Evolutionary conservation across 2,113 vertebrate genomes (phyloP).

Genomic region (Pseudonaja textilis): DNA sequence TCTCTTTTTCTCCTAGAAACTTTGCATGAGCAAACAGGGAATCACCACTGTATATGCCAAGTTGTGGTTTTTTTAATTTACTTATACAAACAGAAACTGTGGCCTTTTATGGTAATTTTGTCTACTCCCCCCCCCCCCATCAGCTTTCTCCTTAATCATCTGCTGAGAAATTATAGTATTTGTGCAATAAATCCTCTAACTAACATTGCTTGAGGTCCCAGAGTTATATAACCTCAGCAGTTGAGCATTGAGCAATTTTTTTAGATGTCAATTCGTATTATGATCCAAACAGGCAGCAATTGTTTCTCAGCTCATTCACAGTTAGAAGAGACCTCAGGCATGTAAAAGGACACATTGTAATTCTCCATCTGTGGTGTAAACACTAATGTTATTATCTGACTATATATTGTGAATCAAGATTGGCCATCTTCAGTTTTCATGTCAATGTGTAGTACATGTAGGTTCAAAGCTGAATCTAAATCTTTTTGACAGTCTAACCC

Average conservation of each 20-base stretch:
- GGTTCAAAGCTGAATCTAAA: neutral
- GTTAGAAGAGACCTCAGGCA: slow-evolving; percentile 8
- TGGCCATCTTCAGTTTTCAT: neutral
- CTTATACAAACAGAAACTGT: slow-evolving; percentile 58
- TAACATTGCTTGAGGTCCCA: slow-evolving; percentile 66
- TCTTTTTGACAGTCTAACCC: neutral
- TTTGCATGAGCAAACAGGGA: slow-evolving; percentile 32
- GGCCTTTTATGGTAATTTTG: slow-evolving; percentile 62
- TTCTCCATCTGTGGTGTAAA: neutral
- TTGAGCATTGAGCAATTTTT: slow-evolving; percentile 59
- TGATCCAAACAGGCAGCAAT: slow-evolving; percentile 53
- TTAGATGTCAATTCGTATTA: slow-evolving; percentile 62
- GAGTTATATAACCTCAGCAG: slow-evolving; percentile 73
- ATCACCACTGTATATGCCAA: slow-evolving; percentile 44
- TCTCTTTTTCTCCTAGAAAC: neutral
- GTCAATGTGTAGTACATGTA: neutral
- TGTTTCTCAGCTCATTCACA: slow-evolving; percentile 51
- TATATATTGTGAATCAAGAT: neutral
- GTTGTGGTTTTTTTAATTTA: slow-evolving; percentile 53
- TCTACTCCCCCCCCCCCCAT: slow-evolving; percentile 32
- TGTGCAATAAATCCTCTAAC: slow-evolving; percentile 67
- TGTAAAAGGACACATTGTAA: neutral
- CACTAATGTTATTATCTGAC: neutral
- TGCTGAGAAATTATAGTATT: slow-evolving; percentile 71
- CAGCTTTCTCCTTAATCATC: slow-evolving; percentile 60